Percentiles rank a stretch among this genome's conserved stretches.
Conservation (phyloP, 2,888 invertebrate species). For the Cheiracanthium punctorium region DNA sequence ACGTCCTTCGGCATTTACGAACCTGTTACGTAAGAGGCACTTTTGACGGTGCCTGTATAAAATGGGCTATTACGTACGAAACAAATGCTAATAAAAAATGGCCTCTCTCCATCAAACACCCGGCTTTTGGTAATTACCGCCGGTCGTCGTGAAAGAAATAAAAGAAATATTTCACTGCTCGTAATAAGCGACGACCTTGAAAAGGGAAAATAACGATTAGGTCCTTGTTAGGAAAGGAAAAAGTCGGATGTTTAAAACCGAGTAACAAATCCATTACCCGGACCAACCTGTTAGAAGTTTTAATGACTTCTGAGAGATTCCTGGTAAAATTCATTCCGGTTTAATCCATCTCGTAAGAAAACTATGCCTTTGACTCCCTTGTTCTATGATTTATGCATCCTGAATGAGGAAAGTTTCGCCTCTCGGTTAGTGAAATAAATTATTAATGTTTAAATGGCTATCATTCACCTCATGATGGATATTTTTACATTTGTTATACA, state of each 20-base stretch:
- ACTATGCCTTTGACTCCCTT: no score
- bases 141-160: background rate
- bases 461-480: no score
- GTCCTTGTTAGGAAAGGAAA: background rate
- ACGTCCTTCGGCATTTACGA: background rate
- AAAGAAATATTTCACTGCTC: background rate
- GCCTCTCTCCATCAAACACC: background rate
- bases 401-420: no score
- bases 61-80: background rate
- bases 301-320: background rate
- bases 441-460: no score
- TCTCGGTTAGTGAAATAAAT: no score
- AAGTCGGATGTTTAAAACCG: background rate
- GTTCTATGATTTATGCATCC: no score
- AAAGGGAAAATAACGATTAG: background rate
- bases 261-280: background rate
- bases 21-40: background rate
- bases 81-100: slow-evolving; percentile 10
- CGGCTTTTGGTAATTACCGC: background rate
- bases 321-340: no score
- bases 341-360: no score
- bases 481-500: no score
- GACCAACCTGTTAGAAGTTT: background rate
- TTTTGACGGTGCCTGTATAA: background rate
- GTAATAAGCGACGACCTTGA: slow-evolving; percentile 1